phyloP scores from a whole-genome alignment of 1,140 invertebrate species.

The Centruroides sculpturatus region DNA sequence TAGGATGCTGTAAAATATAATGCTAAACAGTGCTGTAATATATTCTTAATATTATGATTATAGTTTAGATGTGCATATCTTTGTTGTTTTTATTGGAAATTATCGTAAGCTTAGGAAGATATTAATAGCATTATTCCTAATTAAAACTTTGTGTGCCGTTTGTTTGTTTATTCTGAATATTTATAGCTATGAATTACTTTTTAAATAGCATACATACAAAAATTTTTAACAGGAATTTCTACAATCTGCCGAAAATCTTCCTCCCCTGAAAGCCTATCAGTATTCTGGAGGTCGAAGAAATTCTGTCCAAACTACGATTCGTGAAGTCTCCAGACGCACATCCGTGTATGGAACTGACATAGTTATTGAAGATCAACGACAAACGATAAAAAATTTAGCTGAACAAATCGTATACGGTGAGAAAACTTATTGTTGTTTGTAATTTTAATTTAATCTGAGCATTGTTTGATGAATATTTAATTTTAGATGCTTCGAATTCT shows the following conservation, averaged over 20 bases:
- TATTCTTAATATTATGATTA: too few relatives aligned
- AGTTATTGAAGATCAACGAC: slow-evolving; percentile 48
- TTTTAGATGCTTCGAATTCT: slow-evolving; percentile 55
- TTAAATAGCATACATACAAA: background rate
- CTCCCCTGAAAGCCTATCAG: background rate
- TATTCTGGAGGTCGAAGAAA: slow-evolving; percentile 1
- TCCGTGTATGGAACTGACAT: slow-evolving; percentile 19
- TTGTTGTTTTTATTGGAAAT: too few relatives aligned
- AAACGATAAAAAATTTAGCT: slow-evolving; percentile 62
- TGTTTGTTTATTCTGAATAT: too few relatives aligned
- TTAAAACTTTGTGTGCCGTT: too few relatives aligned
- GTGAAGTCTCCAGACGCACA: slow-evolving; percentile 15
- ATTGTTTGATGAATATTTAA: background rate
- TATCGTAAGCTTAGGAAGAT: too few relatives aligned
- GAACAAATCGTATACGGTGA: slow-evolving; percentile 74
- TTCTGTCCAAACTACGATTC: background rate
- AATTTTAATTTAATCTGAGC: background rate
- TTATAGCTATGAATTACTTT: background rate
- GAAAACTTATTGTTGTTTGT: background rate
- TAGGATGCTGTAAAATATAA: too few relatives aligned
- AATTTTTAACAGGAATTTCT: slow-evolving; percentile 9
- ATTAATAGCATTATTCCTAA: too few relatives aligned
- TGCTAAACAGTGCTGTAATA: too few relatives aligned
- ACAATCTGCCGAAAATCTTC: slow-evolving; percentile 9
- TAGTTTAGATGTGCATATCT: too few relatives aligned